Base-by-base conservation (phyloP, 2,888 invertebrate genomes). In the Trichacis sp. region DNA sequence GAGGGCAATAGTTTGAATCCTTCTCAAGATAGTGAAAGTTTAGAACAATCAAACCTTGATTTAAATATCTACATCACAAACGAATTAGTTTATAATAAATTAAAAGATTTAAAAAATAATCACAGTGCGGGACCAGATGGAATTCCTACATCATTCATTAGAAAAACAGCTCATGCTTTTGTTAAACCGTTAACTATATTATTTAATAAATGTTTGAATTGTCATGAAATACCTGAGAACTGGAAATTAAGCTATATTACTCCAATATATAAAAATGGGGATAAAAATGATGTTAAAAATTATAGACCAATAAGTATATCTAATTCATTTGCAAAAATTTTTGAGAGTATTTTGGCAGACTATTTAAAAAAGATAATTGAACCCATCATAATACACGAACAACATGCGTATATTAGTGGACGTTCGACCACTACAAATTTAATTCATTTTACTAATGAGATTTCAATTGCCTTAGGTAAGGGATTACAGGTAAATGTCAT, bases 271-370 rank as follows among this genome's bases (percentile, higher is more conserved):
- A 50, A 49, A 36, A 9, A 1, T 5, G 56, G 56, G 1, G 12
- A 43, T 20, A 20, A 24, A 14, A 50, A 42, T 24, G 19, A 51
- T 17, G 46, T 20, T 3, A 45, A 33, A 1, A 50, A 57, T 45
- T 57, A 57, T 9, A 43, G 57, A 20, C 57, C 57, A n/a, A 57
- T 57, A 9, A 57, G 29, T 51, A 33, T 57, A 1, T 36, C 50
- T 3, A 43, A 15, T 17, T 11, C 2, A 11, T 11, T 46, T 0
- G 14, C 45, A 1, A 57, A 57, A 51, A 9, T 57, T 2, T 50
- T 50, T 46, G 57, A 57, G 50, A 36, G 38, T 24, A 36, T 57
- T 3, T 15, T 51, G 4, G 5, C 50, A 2, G 57, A 57, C 20
- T 12, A 14, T 9, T 3, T 57, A 9, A 42, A 36, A 36, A 14